phyloP scores from a whole-genome alignment of 2,888 invertebrate species.

The Cheilosia vulpina region DNA sequence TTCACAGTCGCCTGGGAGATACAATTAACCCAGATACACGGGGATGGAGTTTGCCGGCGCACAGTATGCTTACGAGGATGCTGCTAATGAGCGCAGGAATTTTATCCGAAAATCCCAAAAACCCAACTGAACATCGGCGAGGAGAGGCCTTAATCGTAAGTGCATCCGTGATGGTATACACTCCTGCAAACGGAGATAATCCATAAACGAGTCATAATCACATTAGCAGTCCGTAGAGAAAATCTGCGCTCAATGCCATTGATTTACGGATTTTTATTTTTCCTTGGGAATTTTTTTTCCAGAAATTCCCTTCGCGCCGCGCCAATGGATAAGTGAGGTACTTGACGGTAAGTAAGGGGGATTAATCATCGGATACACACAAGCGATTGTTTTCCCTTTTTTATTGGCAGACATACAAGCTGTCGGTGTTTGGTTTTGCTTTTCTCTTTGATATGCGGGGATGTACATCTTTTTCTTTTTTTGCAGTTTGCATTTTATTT shows the following conservation, averaged over 20 bases:
- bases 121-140: constrained; percentile 5
- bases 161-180: constrained; percentile 30
- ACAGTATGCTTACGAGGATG: constrained; percentile 8
- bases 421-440: constrained; percentile 33
- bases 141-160: constrained; percentile 46
- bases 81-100: constrained; percentile 52
- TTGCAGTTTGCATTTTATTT: neutral
- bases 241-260: constrained; percentile 46
- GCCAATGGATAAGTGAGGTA: constrained; percentile 24
- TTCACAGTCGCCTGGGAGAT: constrained; percentile 52
- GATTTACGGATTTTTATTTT: constrained; percentile 22
- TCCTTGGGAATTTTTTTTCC: constrained; percentile 20
- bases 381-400: constrained; percentile 38
- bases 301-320: too few species aligned
- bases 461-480: constrained; percentile 14
- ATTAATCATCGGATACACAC: constrained; percentile 42
- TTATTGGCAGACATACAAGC: constrained; percentile 38
- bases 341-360: constrained; percentile 9
- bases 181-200: constrained; percentile 53
- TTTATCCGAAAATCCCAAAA: constrained; percentile 44
- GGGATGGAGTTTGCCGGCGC: constrained; percentile 13
- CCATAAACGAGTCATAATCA: constrained; percentile 71
- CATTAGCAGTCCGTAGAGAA: constrained; percentile 67
- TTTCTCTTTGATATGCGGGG: constrained; percentile 36
- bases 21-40: constrained; percentile 64